Percentiles rank a stretch among this genome's conserved stretches.
Conservation (phyloP, 1,140 invertebrate genomes). For the Drosophila chauvacae region DNA sequence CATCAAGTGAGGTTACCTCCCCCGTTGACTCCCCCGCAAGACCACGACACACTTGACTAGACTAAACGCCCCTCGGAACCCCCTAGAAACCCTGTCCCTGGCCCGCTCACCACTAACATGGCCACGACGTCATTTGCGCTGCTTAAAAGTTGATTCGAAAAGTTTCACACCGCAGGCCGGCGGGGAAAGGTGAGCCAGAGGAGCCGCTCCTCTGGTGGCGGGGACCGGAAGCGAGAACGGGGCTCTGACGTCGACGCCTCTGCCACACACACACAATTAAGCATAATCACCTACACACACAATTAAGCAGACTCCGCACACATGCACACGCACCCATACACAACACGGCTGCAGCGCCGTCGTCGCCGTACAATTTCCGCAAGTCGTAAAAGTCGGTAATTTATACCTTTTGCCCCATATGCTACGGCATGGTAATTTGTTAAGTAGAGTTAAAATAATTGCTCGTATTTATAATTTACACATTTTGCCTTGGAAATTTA, state of each 20-base stretch:
- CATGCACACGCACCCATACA: slow-evolving; percentile 7
- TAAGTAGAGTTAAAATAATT: slow-evolving; percentile 85
- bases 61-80: not conserved
- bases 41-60: slow-evolving; percentile 26
- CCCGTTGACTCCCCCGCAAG: slow-evolving; percentile 2
- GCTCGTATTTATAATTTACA: slow-evolving; percentile 85
- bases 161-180: slow-evolving; percentile 68
- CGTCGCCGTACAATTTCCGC: slow-evolving; percentile 81
- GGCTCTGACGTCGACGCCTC: slow-evolving; percentile 54
- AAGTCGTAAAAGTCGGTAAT: slow-evolving; percentile 83
- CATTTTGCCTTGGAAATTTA: slow-evolving; percentile 83
- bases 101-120: slow-evolving; percentile 41
- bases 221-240: slow-evolving; percentile 38
- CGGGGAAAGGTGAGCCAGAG: slow-evolving; percentile 3
- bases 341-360: slow-evolving; percentile 47
- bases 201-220: not conserved
- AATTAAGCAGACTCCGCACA: slow-evolving; percentile 61
- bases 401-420: slow-evolving; percentile 83
- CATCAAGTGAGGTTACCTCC: slow-evolving; percentile 59
- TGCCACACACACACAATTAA: slow-evolving; percentile 65
- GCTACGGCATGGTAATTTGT: slow-evolving; percentile 84
- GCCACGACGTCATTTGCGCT: slow-evolving; percentile 77
- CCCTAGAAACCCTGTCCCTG: not conserved
- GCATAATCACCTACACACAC: slow-evolving; percentile 78
- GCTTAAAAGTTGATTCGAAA: slow-evolving; percentile 82